A percentile compares a stretch with the other conserved stretches of the same genome.
phyloP scores from a whole-genome alignment of 1,140 invertebrate genomes.

The Pseudobourletiella spinata region DNA sequence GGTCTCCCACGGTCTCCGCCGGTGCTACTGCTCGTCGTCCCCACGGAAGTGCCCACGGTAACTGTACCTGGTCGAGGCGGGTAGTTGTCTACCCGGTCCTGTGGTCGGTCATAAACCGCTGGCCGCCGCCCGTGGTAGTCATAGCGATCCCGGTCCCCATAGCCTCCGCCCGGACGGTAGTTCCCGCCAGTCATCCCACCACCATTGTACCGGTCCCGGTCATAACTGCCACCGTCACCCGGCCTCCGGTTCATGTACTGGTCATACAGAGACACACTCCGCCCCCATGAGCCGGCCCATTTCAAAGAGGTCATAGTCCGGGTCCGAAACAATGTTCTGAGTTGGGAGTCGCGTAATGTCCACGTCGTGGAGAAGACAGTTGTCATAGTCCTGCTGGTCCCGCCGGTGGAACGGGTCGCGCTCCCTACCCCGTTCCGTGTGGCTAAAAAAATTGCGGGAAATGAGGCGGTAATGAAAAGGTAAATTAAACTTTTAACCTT shows the following conservation, averaged over 20 bases:
- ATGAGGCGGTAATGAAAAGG: no score
- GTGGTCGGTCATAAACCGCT: background rate
- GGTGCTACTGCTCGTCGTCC: no score
- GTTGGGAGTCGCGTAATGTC: slow-evolving; percentile 25
- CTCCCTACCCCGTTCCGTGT: slow-evolving; percentile 27
- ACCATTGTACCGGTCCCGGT: background rate
- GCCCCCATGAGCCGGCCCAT: slow-evolving; percentile 32
- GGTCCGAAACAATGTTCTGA: slow-evolving; percentile 25
- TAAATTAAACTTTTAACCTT: background rate
- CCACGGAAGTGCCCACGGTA: no score
- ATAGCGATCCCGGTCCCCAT: background rate
- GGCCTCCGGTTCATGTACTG: slow-evolving; percentile 26
- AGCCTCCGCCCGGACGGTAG: no score
- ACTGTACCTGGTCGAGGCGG: slow-evolving; percentile 4
- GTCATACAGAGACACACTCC: slow-evolving; percentile 30
- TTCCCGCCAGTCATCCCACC: no score
- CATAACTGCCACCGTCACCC: background rate
- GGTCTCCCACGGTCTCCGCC: no score
- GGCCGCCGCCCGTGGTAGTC: slow-evolving; percentile 4
- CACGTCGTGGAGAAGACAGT: slow-evolving; percentile 29
- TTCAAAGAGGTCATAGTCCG: slow-evolving; percentile 33
- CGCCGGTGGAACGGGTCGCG: slow-evolving; percentile 25
- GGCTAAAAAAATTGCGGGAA: slow-evolving; percentile 20
- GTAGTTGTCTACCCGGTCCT: slow-evolving; percentile 1
- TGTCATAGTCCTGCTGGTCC: slow-evolving; percentile 7